Conservation (phyloP, 1,140 invertebrate species). For the Brachionus rubens region DNA sequence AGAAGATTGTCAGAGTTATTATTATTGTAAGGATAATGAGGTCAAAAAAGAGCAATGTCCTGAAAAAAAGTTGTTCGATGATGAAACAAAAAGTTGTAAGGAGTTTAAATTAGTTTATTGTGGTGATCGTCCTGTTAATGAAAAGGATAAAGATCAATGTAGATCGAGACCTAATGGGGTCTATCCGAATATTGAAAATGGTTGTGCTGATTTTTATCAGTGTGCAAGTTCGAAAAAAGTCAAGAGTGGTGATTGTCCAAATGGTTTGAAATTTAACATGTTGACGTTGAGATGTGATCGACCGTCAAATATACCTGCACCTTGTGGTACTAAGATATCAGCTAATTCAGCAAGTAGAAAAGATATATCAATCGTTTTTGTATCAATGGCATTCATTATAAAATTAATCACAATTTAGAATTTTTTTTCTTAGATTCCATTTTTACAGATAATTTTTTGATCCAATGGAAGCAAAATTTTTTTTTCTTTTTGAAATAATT, state of each 20-base stretch:
- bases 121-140: slow-evolving; percentile 36
- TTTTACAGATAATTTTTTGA: no score
- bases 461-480: no score
- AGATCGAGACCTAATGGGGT: slow-evolving; percentile 17
- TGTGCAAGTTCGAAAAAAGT: slow-evolving; percentile 21
- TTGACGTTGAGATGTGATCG: slow-evolving; percentile 36
- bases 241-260: slow-evolving; percentile 45
- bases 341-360: background rate
- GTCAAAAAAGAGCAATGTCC: slow-evolving; percentile 39
- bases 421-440: no score
- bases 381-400: no score
- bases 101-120: slow-evolving; percentile 37
- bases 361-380: background rate
- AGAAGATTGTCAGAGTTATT: slow-evolving; percentile 45
- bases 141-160: slow-evolving; percentile 32
- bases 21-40: slow-evolving; percentile 31
- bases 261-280: slow-evolving; percentile 43
- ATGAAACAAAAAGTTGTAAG: slow-evolving; percentile 26
- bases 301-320: slow-evolving; percentile 20
- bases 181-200: slow-evolving; percentile 44
- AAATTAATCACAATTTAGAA: no score
- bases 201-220: slow-evolving; percentile 31
- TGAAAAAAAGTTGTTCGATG: slow-evolving; percentile 31
- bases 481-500: no score
- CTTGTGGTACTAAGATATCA: slow-evolving; percentile 31